phyloP scores from a whole-genome alignment of 2,113 vertebrate species.

The Cranoglanis bouderius region DNA sequence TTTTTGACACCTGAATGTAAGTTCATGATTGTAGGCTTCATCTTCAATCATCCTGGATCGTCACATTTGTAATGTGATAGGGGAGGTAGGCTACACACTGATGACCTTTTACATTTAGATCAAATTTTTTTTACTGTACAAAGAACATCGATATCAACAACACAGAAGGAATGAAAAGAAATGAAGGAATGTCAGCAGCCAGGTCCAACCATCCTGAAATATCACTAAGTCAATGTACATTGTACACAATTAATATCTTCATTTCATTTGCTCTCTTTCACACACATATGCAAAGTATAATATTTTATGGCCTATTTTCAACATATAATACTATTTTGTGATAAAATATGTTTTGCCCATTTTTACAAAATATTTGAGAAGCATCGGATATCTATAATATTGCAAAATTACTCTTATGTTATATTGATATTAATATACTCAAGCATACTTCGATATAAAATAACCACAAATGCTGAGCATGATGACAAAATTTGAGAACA shows the following conservation, averaged over 20 bases:
- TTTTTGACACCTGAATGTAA: slow-evolving; percentile 3
- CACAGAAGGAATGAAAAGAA: slow-evolving; percentile 21
- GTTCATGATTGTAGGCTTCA: slow-evolving; percentile 2
- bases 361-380: slow-evolving; percentile 23
- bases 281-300: neutral
- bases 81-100: slow-evolving; percentile 29
- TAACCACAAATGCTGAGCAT: neutral
- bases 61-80: neutral
- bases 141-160: slow-evolving; percentile 12
- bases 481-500: slow-evolving; percentile 10
- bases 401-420: neutral
- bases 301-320: neutral
- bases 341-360: slow-evolving; percentile 14
- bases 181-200: slow-evolving; percentile 9
- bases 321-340: slow-evolving; percentile 9
- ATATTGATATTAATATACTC: neutral
- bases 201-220: neutral
- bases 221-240: slow-evolving; percentile 1
- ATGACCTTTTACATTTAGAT: slow-evolving; percentile 3
- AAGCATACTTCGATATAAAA: slow-evolving; percentile 23
- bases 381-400: slow-evolving; percentile 29
- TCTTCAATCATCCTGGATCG: slow-evolving; percentile 10
- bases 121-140: neutral
- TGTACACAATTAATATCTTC: neutral
- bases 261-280: neutral